These are phyloP conservation scores for Tonatia bakeri DNA, from an alignment of 2,113 vertebrate genomes.

Conservation along the genomic window DNA sequence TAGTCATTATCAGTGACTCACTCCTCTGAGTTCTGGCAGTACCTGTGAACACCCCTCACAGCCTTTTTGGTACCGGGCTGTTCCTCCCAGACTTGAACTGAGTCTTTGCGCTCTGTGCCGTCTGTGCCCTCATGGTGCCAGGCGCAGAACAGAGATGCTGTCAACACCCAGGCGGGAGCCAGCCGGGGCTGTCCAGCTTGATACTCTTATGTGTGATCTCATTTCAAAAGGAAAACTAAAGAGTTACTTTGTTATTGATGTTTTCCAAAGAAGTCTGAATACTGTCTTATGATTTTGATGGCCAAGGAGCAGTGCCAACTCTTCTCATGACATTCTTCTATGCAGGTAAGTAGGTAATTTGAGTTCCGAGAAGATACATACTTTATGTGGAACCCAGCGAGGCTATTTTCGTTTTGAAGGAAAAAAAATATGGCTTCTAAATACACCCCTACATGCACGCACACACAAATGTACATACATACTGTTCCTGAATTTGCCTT, in stretches of 20 bases:
- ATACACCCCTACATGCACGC: background rate
- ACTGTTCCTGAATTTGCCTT: background rate
- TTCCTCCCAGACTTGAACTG: background rate
- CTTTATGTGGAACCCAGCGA: background rate
- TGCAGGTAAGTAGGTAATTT: background rate
- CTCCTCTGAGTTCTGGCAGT: background rate
- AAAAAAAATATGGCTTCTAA: background rate
- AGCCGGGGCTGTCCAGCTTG: background rate
- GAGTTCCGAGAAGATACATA: background rate
- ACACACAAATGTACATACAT: background rate
- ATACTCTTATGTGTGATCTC: background rate
- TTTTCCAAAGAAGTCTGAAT: background rate
- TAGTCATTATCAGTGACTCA: background rate
- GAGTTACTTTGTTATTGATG: background rate
- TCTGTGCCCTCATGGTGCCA: background rate
- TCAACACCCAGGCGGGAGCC: background rate
- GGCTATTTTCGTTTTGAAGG: background rate
- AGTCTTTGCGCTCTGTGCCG: background rate
- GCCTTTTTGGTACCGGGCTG: background rate
- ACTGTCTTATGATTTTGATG: background rate
- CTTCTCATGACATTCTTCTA: background rate
- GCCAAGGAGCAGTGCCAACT: background rate
- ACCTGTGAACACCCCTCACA: background rate
- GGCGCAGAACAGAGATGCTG: background rate
- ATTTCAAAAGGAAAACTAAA: background rate